Base-by-base conservation (phyloP, 2,888 invertebrate species). In the Philonicus albiceps region DNA sequence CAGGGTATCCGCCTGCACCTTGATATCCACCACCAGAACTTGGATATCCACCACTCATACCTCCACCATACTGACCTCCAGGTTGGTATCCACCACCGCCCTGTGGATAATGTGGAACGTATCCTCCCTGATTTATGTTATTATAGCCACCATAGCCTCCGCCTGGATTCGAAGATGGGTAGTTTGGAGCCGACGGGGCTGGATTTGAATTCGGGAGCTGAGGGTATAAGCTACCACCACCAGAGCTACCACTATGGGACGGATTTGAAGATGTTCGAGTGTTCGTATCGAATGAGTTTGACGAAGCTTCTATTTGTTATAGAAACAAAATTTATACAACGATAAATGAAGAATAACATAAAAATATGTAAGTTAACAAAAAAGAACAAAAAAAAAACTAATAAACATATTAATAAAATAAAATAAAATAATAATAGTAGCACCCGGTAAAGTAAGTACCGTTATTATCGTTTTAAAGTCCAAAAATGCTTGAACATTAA, bases 91-190 rank as follows among this genome's bases (percentile, higher is more conserved):
- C 89, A 13, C 49, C 73, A 53, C 88, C 88, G 16, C 86, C 85
- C 31, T 78, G 75, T n/a, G 84, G 64, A 83, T 89, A 89, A 76
- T 89, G 73, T 22, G 80, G 80, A 49, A 30, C 53, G 30, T 75
- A 75, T 75, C 85, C 85, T 22, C 75, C 75, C 22, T 31, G 64
- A 19, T 72, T 72, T 34, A 37, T 13, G 11, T 72, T 72, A n/a
- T 37, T 72, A n/a, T 86, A 74, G 5, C 81, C 86, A n/a, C 73
- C 22, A 43, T 43, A 37, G 22, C 88, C 89, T 27, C 91, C 91
- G 27, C 85, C 90, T 91, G 90, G 88, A 8, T 90, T 88, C 87
- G 13, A 86, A 86, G 86, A 76, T 37, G 89, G 88, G 87, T 88
- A 88, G 86, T 86, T 87, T 30, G 88, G 88, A 86, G 85, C 85